Evolutionary conservation across 2,888 invertebrate species (phyloP).

Genomic region (Trisateles emortualis): DNA sequence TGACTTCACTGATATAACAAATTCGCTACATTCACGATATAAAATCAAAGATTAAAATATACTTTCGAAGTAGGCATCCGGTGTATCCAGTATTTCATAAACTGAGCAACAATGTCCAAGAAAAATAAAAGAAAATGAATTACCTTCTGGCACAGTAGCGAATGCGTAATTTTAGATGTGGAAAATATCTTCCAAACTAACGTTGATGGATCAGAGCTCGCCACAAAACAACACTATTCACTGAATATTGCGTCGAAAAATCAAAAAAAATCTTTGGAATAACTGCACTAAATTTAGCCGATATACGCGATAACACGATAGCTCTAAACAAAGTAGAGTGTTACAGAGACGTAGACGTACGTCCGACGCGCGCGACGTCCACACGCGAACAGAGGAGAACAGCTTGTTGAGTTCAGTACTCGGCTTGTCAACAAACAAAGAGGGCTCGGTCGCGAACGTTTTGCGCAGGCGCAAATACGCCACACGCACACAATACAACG

Average conservation of each 20-base stretch:
- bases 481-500: constrained; percentile 66
- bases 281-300: constrained; percentile 78
- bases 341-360: constrained; percentile 49
- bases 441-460: constrained; percentile 71
- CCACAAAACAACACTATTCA: constrained; percentile 70
- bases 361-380: constrained; percentile 64
- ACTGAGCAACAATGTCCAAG: constrained; percentile 46
- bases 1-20: constrained; percentile 37
- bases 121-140: constrained; percentile 60
- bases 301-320: constrained; percentile 68
- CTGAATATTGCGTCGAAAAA: constrained; percentile 68
- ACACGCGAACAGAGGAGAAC: constrained; percentile 67
- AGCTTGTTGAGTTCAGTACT: constrained; percentile 62
- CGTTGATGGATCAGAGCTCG: constrained; percentile 52
- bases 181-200: constrained; percentile 63
- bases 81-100: constrained; percentile 28
- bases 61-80: constrained; percentile 18
- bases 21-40: constrained; percentile 30
- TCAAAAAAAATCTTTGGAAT: constrained; percentile 60
- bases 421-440: constrained; percentile 86
- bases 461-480: constrained; percentile 75
- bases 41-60: constrained; percentile 28
- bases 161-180: constrained; percentile 73
- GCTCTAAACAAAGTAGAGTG: constrained; percentile 57
- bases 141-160: constrained; percentile 77